phyloP scores from a whole-genome alignment of 2,797 vertebrate genomes.

The Xenops minutus region DNA sequence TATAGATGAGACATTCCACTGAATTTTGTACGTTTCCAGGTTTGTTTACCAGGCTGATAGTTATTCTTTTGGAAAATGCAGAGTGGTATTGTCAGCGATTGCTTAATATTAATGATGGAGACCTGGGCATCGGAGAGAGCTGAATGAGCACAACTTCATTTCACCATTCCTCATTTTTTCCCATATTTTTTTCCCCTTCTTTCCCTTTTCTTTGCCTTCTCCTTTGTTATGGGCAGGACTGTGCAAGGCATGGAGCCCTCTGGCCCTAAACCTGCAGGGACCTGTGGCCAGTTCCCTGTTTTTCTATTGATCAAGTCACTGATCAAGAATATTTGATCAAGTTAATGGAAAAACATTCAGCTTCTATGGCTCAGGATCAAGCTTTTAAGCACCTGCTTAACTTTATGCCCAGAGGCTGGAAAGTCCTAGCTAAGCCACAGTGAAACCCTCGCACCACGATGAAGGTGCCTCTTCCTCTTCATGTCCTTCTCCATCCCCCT shows the following conservation, averaged over 20 bases:
- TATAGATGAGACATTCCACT: background rate
- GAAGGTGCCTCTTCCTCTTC: background rate
- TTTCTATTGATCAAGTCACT: background rate
- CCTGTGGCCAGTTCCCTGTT: background rate
- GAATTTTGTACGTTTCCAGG: background rate
- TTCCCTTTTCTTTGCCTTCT: background rate
- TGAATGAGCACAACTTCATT: background rate
- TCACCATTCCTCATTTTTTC: background rate
- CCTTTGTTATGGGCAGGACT: background rate
- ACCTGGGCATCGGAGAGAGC: background rate
- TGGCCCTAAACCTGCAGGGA: background rate
- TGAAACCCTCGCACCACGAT: accelerated
- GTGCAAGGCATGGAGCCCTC: background rate
- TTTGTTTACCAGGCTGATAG: conserved; percentile 1
- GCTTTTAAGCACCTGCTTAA: accelerated
- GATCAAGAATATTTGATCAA: background rate
- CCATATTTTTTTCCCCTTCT: background rate
- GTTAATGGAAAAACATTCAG: background rate
- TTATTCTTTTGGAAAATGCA: conserved; percentile 24
- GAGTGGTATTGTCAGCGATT: background rate
- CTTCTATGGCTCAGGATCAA: background rate
- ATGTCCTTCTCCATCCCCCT: background rate
- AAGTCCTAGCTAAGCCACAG: background rate
- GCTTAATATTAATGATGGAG: background rate
- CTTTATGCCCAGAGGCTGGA: accelerated